A percentile compares a stretch with the other conserved stretches of the same genome.
Evolutionary conservation across 2,797 vertebrate genomes (phyloP).

Genomic region (Hoplostethus mediterraneus): DNA sequence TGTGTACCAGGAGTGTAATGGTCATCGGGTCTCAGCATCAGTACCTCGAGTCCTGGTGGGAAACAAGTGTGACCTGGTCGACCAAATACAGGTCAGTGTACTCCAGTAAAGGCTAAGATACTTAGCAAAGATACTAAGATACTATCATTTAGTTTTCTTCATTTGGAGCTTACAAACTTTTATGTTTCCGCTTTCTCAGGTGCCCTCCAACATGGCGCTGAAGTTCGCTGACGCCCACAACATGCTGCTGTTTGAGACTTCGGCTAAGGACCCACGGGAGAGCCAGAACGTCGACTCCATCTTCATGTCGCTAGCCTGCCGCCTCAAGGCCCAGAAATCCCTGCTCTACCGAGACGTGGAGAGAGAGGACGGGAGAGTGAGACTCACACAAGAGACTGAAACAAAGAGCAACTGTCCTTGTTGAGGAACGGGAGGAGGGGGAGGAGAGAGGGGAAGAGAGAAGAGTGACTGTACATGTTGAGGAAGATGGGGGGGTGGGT

Average conservation of each 20-base stretch:
- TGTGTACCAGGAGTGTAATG: constrained; percentile 92
- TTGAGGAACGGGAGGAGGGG: constrained; percentile 78
- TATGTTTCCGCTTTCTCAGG: constrained; percentile 76
- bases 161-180: neutral
- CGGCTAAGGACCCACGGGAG: constrained; percentile 97
- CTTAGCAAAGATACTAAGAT: neutral
- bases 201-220: constrained; percentile 93
- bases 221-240: constrained; percentile 97
- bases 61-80: constrained; percentile 97
- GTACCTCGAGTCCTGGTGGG: constrained; percentile 94
- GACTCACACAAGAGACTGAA: constrained; percentile 83
- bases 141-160: neutral
- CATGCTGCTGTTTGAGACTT: constrained; percentile 98
- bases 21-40: constrained; percentile 91
- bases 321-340: constrained; percentile 95
- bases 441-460: constrained; percentile 36
- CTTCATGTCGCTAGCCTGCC: constrained; percentile 97
- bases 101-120: no score
- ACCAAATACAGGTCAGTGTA: constrained; percentile 85
- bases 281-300: constrained; percentile 97
- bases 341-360: constrained; percentile 92
- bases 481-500: constrained; percentile 2
- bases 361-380: constrained; percentile 89
- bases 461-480: constrained; percentile 37
- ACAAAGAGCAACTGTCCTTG: constrained; percentile 91